A percentile compares a stretch with the other conserved stretches of the same genome.
These are phyloP conservation scores for Morone chrysops DNA, from an alignment of 2,113 vertebrate genomes.

Conservation along the genomic window DNA sequence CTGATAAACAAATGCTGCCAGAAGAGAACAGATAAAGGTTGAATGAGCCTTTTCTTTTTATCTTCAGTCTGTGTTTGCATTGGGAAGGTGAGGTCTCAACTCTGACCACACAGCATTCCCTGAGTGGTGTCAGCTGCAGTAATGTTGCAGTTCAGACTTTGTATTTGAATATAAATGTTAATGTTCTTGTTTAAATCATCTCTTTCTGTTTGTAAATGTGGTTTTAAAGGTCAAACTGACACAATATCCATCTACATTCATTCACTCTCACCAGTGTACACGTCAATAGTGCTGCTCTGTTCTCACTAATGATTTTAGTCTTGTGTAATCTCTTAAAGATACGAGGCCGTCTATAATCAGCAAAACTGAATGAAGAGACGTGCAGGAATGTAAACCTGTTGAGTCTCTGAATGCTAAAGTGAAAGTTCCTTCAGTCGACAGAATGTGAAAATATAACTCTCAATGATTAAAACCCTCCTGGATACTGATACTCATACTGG, in stretches of 20 bases:
- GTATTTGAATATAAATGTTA: no score
- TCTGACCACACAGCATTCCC: not conserved
- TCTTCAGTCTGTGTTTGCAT: not conserved
- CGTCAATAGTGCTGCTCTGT: not conserved
- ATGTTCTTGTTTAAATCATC: no score
- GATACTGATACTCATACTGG: no score
- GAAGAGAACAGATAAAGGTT: slow-evolving; percentile 6
- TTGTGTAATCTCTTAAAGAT: not conserved
- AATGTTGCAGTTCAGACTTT: not conserved
- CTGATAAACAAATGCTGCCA: slow-evolving; percentile 56
- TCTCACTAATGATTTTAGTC: not conserved
- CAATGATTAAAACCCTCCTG: not conserved
- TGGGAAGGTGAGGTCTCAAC: not conserved
- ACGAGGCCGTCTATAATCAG: not conserved
- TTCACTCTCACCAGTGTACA: not conserved
- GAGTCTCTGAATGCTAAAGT: not conserved
- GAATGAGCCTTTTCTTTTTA: not conserved
- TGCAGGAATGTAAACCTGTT: not conserved
- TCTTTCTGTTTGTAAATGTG: no score
- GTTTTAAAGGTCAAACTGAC: not conserved
- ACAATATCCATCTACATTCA: no score
- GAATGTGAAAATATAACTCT: no score
- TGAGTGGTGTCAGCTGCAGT: not conserved
- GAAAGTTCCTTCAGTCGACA: not conserved
- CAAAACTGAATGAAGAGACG: not conserved